A percentile compares a stretch with the other conserved stretches of the same genome.
Conservation (phyloP, 2,797 vertebrate species). For the Capromys pilorides region DNA sequence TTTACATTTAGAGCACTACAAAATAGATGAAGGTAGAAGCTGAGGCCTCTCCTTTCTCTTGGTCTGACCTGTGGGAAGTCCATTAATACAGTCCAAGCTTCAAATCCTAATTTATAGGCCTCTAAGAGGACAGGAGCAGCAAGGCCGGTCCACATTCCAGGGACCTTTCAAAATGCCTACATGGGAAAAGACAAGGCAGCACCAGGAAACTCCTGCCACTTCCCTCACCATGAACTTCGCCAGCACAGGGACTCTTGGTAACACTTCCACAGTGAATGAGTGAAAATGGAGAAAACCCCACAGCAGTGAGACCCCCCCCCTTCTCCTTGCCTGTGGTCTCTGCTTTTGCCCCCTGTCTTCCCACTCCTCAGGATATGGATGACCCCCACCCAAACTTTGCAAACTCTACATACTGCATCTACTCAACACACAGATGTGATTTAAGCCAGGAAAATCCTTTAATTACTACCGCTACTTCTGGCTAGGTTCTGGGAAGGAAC, state of each 20-base stretch:
- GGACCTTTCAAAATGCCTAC: not conserved
- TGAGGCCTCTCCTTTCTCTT: not conserved
- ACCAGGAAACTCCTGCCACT: not conserved
- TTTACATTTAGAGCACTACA: not conserved
- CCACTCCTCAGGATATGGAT: not conserved
- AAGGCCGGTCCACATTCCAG: not conserved
- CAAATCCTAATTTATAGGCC: not conserved
- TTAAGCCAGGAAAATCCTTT: slow-evolving; percentile 69
- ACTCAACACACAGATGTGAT: not conserved
- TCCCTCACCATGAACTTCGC: not conserved
- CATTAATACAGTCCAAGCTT: not conserved
- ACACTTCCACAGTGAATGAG: not conserved
- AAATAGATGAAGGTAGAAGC: too few relatives aligned
- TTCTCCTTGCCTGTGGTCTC: not conserved
- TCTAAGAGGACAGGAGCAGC: not conserved
- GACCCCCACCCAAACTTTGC: accelerated
- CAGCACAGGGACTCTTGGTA: not conserved
- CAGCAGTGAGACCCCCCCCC: not conserved
- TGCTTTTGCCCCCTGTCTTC: not conserved
- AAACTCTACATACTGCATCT: not conserved
- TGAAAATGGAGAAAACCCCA: not conserved
- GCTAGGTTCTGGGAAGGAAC: slow-evolving; percentile 59
- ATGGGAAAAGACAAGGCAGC: not conserved
- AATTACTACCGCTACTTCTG: slow-evolving; percentile 59
- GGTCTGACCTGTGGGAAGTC: not conserved